Evolutionary conservation across 2,113 vertebrate genomes (phyloP), one percentile per base, ranked within the genome.

Genomic region (Rhagologus leucostigma): DNA sequence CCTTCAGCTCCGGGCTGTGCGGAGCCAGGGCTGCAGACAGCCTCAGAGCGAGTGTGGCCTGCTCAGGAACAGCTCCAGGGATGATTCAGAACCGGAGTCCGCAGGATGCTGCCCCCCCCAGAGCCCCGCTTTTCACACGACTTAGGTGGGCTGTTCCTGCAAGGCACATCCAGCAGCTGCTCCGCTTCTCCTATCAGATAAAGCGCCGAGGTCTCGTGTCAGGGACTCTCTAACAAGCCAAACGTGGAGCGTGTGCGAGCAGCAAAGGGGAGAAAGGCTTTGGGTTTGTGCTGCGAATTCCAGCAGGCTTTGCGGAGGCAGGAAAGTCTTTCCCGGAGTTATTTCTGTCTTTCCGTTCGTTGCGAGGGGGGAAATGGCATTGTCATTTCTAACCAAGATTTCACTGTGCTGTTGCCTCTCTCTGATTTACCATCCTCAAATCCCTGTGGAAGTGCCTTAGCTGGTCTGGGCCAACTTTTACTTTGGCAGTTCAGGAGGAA

Each of bases 381-480:
- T 90, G 92, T 93, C 9, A 84, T 78, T 89, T 42, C 91, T 86
- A 53, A 93, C 85, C 85, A 74, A 63, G 88, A 60, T 94, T 93
- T 96, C 89, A 56, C 84, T 93, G 10, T 16, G 23, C 84, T 87
- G 24, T 89, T 96, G 96, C 90, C 70, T 95, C 76, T 90, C 95
- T 76, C 95, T 92, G 90, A 94, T 92, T 97, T 95, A 94, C 96
- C 96, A 94, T 75, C 92, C 90, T 68, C 93, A 95, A 95, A 90
- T 92, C 96, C 96, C 95, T 44, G 2, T 91, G 95, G 95, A 96
- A 96, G 71, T 59, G 95, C 71, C 89, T 95, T 16, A 14, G 83
- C 64, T 81, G 63, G 11, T 52, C 83, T 4, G 29, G 79, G 85
- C 93, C 93, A 95, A 83, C 91, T 84, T 89, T 95, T 95, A 80